Conservation (phyloP, 2,888 invertebrate genomes). For the Drosophila siamana region DNA sequence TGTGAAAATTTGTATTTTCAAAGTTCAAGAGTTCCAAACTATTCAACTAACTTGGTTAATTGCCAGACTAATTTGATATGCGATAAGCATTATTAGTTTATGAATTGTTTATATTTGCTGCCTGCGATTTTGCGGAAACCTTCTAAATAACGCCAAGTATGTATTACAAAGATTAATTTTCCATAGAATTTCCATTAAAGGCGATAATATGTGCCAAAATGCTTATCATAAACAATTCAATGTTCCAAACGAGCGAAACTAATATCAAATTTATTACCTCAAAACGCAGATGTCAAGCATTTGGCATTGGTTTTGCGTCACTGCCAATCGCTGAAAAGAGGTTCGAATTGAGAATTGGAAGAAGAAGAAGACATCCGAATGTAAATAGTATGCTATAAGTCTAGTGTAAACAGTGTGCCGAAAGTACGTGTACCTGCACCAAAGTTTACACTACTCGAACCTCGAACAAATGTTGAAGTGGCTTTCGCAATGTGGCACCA, state of each 20-base stretch:
- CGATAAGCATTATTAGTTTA: conserved; percentile 2
- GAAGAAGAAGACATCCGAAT: neutral
- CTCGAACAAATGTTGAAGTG: conserved; percentile 45
- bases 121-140: conserved; percentile 6
- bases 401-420: conserved; percentile 40
- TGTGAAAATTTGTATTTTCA: too few relatives aligned
- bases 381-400: conserved; percentile 26
- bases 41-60: neutral
- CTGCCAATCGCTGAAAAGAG: neutral
- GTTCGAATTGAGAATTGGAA: neutral
- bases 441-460: conserved; percentile 30
- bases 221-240: conserved; percentile 29
- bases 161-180: conserved; percentile 26
- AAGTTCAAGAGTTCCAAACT: neutral
- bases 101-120: conserved; percentile 10
- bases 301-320: conserved; percentile 6
- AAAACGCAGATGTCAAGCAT: conserved; percentile 5
- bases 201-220: conserved; percentile 39
- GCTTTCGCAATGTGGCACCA: conserved; percentile 58
- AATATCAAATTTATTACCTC: conserved; percentile 21
- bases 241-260: conserved; percentile 13
- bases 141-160: conserved; percentile 4
- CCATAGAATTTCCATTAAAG: conserved; percentile 14
- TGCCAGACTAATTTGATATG: neutral
- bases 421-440: conserved; percentile 30